Conservation (phyloP, 2,888 invertebrate species). For the Pinctada fucata region DNA sequence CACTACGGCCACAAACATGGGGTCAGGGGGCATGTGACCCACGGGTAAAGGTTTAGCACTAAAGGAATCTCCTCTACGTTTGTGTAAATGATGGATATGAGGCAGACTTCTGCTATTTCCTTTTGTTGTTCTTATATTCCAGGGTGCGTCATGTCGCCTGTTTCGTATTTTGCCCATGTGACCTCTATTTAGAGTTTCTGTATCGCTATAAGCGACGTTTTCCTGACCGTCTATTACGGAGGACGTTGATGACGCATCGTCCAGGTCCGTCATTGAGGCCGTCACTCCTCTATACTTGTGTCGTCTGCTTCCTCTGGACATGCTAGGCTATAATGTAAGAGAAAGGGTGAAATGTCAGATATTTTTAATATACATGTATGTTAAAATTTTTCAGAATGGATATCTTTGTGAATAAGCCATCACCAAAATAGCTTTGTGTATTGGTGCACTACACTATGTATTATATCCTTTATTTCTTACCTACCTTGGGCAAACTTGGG, state of each 20-base stretch:
- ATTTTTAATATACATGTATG: not conserved
- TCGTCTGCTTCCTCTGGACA: not conserved
- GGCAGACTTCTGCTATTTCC: slow-evolving; percentile 28
- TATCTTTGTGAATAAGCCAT: no score
- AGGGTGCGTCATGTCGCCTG: not conserved
- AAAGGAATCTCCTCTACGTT: not conserved
- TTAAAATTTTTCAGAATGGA: not conserved
- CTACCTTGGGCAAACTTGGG: no score
- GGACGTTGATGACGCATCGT: slow-evolving; percentile 53
- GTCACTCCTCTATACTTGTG: not conserved
- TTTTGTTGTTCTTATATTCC: slow-evolving; percentile 22
- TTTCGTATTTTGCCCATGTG: not conserved
- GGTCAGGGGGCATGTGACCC: slow-evolving; percentile 38
- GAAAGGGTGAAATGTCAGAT: not conserved
- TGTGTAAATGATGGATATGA: slow-evolving; percentile 25
- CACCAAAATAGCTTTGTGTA: no score
- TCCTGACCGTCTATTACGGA: slow-evolving; percentile 51
- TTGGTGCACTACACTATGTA: no score
- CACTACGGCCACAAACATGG: slow-evolving; percentile 60
- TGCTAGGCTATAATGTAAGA: not conserved
- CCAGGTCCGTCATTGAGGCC: slow-evolving; percentile 37
- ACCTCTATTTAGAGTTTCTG: slow-evolving; percentile 19
- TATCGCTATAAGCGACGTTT: slow-evolving; percentile 23
- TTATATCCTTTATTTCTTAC: no score
- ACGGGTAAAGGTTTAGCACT: slow-evolving; percentile 20